phyloP scores from a whole-genome alignment of 2,797 vertebrate species.

The Scolopax bukidnonensis region DNA sequence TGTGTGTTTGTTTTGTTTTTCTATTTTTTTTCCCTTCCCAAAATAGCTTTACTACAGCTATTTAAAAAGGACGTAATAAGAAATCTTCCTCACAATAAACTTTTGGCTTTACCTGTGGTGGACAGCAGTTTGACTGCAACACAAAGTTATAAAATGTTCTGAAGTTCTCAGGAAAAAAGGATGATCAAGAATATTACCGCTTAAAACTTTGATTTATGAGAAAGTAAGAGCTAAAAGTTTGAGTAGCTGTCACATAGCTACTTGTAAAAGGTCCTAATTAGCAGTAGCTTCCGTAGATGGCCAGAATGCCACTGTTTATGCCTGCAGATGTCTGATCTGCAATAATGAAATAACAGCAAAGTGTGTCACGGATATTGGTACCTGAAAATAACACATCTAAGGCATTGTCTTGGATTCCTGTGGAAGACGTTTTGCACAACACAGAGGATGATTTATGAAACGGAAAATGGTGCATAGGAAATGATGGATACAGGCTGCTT shows the following conservation, averaged over 20 bases:
- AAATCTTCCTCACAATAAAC: background rate
- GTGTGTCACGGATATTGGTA: background rate
- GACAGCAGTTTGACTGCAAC: background rate
- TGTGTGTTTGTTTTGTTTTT: background rate
- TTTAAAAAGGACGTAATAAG: background rate
- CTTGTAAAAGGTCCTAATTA: background rate
- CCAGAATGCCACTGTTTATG: background rate
- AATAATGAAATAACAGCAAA: background rate
- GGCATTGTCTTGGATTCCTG: background rate
- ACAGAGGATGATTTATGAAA: background rate
- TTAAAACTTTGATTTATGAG: background rate
- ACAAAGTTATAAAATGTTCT: background rate
- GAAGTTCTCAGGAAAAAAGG: background rate
- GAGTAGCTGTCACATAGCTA: background rate
- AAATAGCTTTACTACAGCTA: background rate
- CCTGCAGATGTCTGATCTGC: background rate
- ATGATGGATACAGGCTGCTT: background rate
- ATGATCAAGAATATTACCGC: background rate
- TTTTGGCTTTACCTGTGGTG: background rate
- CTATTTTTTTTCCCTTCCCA: background rate
- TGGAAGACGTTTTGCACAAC: background rate
- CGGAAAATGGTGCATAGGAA: background rate
- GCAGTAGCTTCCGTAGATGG: background rate
- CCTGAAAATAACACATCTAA: background rate
- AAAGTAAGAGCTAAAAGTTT: background rate